phyloP scores from a whole-genome alignment of 1,140 invertebrate species.

The Bombus waltoni region DNA sequence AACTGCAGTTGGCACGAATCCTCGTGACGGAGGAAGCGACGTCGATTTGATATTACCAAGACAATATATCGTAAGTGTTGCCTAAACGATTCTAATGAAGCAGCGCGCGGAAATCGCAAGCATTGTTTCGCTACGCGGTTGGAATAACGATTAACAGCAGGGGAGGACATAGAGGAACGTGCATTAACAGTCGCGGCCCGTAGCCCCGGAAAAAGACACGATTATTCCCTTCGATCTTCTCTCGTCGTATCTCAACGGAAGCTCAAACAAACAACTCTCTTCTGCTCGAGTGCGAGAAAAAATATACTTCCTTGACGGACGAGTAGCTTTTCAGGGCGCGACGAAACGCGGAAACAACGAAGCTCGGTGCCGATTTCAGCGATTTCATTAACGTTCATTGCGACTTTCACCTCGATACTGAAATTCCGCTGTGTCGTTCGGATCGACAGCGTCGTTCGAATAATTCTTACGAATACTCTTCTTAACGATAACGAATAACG shows the following conservation, averaged over 20 bases:
- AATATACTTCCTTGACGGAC: conserved; percentile 14
- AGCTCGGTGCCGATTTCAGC: not conserved
- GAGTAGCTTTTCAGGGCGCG: conserved; percentile 1
- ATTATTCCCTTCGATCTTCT: conserved; percentile 14
- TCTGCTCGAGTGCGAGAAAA: not conserved
- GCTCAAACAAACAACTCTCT: conserved; percentile 11
- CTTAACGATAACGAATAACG: too few species aligned
- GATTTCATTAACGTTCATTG: conserved; percentile 16
- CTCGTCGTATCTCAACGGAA: conserved; percentile 4
- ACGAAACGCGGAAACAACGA: conserved; percentile 30
- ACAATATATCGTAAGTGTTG: not conserved
- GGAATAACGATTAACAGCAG: conserved; percentile 31
- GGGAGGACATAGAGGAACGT: too few species aligned
- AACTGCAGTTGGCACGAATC: not conserved
- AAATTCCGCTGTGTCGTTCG: not conserved
- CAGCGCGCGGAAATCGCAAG: conserved; percentile 46
- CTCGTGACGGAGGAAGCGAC: not conserved
- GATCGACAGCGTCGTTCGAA: not conserved
- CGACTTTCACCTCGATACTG: conserved; percentile 38
- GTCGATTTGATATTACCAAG: not conserved
- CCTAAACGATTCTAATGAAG: conserved; percentile 46
- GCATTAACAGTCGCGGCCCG: not conserved
- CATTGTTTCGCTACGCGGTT: conserved; percentile 43
- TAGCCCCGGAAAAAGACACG: conserved; percentile 1
- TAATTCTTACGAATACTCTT: too few species aligned